Evolutionary conservation across 2,888 invertebrate species (phyloP), one percentile per base, ranked within the genome.

Genomic region (Drosophila greeni): DNA sequence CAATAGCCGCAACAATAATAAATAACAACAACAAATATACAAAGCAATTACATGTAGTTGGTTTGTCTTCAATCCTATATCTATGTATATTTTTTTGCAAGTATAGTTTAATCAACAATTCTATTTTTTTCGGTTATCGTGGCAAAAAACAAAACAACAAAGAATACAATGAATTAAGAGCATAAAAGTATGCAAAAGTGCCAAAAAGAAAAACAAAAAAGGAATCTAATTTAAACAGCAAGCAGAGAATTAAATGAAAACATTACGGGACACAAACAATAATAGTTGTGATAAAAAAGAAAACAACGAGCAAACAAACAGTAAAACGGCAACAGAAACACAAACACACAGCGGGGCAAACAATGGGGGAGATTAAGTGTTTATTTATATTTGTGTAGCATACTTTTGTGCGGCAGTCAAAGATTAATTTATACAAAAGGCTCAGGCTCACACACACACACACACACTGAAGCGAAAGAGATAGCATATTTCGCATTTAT

Each of bases 361-460:
- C 52, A 23, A 37, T 20, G 24, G 18, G 20, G 36, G 62, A 70
- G 58, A 61, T 70, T 40, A 81, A 75, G 79, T 79, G 73, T 73
- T 75, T 76, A 61, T 60, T 68, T 69, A 47, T 55, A 40, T 67
- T 66, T 66, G 51, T 68, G 55, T 74, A 70, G 78, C 75, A 74
- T 69, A 80, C 83, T 74, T 82, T 66, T 74, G 70, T 70, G 75
- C 75, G 64, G 59, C 45, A 72, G 66, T 29, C 58, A 54, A 62
- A 73, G 70, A 66, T 73, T 70, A 65, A 57, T 66, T 75, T 60
- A 56, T 47, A 61, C 47, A 69, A 59, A 64, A 18, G 39, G 39
- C 45, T 16, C 42, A 24, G n/a, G 14, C 37, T 24, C 31, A n/a
- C 42, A 18, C 43, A 16, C 31, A 31, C 31, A 31, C 18, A 57